Base-by-base conservation (phyloP, 2,797 vertebrate genomes). In the Gila robusta region DNA sequence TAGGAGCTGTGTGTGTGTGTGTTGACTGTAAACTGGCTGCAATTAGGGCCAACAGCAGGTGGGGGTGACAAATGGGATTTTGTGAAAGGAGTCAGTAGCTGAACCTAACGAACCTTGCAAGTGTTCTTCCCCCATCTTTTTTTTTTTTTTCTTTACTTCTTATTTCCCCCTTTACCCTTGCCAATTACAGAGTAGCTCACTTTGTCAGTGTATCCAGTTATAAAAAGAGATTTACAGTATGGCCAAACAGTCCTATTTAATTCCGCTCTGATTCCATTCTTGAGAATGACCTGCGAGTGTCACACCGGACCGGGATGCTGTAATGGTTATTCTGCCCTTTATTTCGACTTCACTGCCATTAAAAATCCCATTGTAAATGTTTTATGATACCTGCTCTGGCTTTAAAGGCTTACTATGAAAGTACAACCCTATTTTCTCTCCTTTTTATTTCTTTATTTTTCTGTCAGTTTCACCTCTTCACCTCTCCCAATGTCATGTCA, bases 1-100 rank as follows among this genome's bases (percentile, higher is more conserved):
- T 81, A 81, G 44, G 70, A 69, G 39, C 54, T n/a, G 28, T 62
- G 52, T 56, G 37, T 35, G 12, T 66, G 80, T 81, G 54, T 83
- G 77, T 79, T 83, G 70, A 82, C 87, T 87, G 11, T 93, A 90
- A 92, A 93, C 41, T 28, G 70, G 80, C 72, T 56, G 89, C 91
- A 92, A 91, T 91, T 86, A 85, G 89, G 90, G 44, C 35, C 88
- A 74, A 88, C 88, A 85, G 90, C 91, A 83, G 88, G 91, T 92
- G 90, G 88, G 79, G 86, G 88, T 88, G 82, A 91, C 90, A 89
- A 93, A 92, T 87, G 91, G 90, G 90, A 80, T 89, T 84, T 83
- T 78, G 78, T 92, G 89, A 93, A 92, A 91, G 81, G 64, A 83
- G 86, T 84, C 88, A 76, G 89, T 21, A 87, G 83, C 87, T 81